Evolutionary conservation across 2,888 invertebrate species (phyloP).

Genomic region (Hypomecis atomaria): DNA sequence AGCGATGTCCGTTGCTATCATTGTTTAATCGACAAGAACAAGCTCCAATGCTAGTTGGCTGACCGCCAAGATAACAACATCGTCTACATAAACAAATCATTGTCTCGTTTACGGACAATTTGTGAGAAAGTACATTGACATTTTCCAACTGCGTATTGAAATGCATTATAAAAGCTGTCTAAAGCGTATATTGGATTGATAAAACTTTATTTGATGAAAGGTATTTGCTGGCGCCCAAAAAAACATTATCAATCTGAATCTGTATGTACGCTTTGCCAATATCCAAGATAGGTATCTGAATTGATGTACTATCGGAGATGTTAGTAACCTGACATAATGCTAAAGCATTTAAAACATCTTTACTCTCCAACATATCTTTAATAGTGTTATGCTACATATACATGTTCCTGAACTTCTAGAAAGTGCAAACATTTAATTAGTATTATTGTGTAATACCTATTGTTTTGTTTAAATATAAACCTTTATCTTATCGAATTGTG

Average conservation of each 20-base stretch:
- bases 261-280: background rate
- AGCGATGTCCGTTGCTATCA: background rate
- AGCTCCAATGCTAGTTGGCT: slow-evolving; percentile 10
- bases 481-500: slow-evolving; percentile 2
- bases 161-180: background rate
- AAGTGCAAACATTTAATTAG: background rate
- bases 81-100: slow-evolving; percentile 16
- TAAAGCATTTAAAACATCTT: no score
- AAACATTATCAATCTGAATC: background rate
- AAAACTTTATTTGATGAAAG: background rate
- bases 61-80: slow-evolving; percentile 5
- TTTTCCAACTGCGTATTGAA: slow-evolving; percentile 10
- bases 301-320: background rate
- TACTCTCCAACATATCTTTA: no score
- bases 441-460: background rate
- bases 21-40: slow-evolving; percentile 14
- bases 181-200: background rate
- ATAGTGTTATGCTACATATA: no score
- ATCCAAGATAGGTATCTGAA: background rate
- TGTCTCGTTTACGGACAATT: background rate
- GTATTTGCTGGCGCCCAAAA: background rate
- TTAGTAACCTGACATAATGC: no score
- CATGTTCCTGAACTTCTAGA: background rate
- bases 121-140: slow-evolving; percentile 10
- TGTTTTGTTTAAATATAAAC: background rate